Percentiles rank a stretch among this genome's conserved stretches.
Conservation (phyloP, 2,113 vertebrate genomes). For the Electrona antarctica region DNA sequence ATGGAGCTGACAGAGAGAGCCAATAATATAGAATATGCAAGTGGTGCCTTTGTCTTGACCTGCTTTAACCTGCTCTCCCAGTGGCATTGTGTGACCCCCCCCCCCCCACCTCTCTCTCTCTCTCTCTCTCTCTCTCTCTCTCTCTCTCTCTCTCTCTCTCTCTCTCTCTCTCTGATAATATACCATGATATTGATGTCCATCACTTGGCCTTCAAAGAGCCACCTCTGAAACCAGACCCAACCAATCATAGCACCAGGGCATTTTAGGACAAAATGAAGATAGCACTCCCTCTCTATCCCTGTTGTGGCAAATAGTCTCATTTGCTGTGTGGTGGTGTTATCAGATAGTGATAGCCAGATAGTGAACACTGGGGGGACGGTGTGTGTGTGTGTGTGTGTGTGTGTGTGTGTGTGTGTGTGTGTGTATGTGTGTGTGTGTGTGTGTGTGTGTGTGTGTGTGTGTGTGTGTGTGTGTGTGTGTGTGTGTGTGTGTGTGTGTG, state of each 20-base stretch:
- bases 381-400: neutral
- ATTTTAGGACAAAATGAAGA: constrained; percentile 34
- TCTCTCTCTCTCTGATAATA: constrained; percentile 33
- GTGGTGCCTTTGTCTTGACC: constrained; percentile 11
- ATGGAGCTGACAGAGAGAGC: neutral
- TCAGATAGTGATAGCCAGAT: constrained; percentile 27
- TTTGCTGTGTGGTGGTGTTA: constrained; percentile 37
- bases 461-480: neutral
- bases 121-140: too few species aligned
- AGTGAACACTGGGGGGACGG: constrained; percentile 13
- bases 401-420: too few species aligned
- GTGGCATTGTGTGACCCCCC: neutral
- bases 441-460: neutral
- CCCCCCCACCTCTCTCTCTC: constrained; percentile 11
- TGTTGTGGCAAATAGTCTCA: constrained; percentile 15
- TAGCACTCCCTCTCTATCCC: constrained; percentile 40
- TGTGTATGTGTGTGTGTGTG: neutral
- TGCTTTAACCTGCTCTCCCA: neutral
- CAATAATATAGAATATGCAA: constrained; percentile 5
- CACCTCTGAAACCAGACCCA: constrained; percentile 37
- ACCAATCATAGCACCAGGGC: constrained; percentile 48
- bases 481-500: neutral
- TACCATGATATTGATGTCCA: constrained; percentile 36
- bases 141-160: constrained; percentile 32
- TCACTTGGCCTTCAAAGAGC: constrained; percentile 41